phyloP scores from a whole-genome alignment of 2,888 invertebrate species.

The Malthinus seriepunctatus region DNA sequence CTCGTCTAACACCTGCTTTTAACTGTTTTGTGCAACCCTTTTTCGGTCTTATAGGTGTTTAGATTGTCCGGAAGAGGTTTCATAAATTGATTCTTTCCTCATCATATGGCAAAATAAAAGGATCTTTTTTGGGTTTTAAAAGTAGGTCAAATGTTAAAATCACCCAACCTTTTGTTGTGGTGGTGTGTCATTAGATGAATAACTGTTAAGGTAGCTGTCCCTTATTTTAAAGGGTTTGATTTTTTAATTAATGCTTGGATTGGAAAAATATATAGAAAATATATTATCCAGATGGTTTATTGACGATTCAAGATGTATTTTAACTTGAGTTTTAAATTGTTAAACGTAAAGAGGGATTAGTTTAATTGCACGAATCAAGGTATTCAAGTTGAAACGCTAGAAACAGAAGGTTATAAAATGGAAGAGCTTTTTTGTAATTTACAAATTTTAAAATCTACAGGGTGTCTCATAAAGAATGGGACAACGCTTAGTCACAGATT shows the following conservation, averaged over 20 bases:
- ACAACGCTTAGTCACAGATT: too few species aligned
- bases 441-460: too few species aligned
- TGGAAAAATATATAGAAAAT: neutral
- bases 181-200: conserved; percentile 17
- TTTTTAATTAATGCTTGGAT: conserved; percentile 13
- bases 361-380: too few species aligned
- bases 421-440: too few species aligned
- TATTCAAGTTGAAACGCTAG: too few species aligned
- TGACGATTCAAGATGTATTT: neutral
- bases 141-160: conserved; percentile 28
- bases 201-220: conserved; percentile 21
- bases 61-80: conserved; percentile 15
- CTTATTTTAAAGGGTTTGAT: conserved; percentile 8
- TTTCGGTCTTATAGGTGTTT: conserved; percentile 2
- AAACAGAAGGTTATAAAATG: too few species aligned
- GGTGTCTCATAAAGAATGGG: too few species aligned
- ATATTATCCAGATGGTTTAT: neutral
- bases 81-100: conserved; percentile 17
- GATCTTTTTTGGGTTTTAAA: conserved; percentile 7
- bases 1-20: conserved; percentile 15
- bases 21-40: conserved; percentile 16
- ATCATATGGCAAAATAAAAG: conserved; percentile 19
- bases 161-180: neutral
- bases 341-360: too few species aligned
- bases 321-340: too few species aligned